phyloP scores from a whole-genome alignment of 2,888 invertebrate genomes.

The Ophonus ardosiacus region DNA sequence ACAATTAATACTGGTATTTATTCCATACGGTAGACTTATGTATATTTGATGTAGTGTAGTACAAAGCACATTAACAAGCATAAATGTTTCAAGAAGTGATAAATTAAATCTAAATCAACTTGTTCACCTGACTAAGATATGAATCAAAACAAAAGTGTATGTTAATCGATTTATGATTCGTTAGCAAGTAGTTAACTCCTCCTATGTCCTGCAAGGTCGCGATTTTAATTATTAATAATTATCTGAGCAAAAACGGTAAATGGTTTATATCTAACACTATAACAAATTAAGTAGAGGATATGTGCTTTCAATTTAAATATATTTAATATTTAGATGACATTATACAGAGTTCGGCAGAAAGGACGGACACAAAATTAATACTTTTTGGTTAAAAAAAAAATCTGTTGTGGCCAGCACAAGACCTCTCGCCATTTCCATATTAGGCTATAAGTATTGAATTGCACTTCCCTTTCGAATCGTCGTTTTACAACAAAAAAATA shows the following conservation, averaged over 20 bases:
- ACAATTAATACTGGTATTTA: slow-evolving; percentile 13
- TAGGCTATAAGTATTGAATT: too few species aligned
- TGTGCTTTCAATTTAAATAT: background rate
- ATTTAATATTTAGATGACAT: background rate
- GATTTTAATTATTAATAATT: slow-evolving; percentile 36
- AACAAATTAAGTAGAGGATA: background rate
- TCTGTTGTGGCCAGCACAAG: too few species aligned
- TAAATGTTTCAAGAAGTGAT: slow-evolving; percentile 15
- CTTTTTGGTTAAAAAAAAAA: too few species aligned
- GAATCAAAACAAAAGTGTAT: slow-evolving; percentile 14
- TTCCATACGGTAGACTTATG: background rate
- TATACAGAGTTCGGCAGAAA: too few species aligned
- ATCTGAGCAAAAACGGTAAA: slow-evolving; percentile 12
- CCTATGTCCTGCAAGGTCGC: slow-evolving; percentile 24
- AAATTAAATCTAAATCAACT: slow-evolving; percentile 35
- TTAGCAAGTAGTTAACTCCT: background rate
- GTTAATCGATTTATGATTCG: slow-evolving; percentile 45
- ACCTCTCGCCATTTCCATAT: too few species aligned
- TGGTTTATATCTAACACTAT: background rate
- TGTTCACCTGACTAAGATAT: slow-evolving; percentile 28
- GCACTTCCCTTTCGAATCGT: too few species aligned
- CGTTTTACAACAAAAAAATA: too few species aligned
- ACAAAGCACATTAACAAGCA: slow-evolving; percentile 17
- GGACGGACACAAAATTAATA: too few species aligned
- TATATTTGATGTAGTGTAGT: background rate